Evolutionary conservation across 2,888 invertebrate species (phyloP).

Genomic region (Macaria notata): DNA sequence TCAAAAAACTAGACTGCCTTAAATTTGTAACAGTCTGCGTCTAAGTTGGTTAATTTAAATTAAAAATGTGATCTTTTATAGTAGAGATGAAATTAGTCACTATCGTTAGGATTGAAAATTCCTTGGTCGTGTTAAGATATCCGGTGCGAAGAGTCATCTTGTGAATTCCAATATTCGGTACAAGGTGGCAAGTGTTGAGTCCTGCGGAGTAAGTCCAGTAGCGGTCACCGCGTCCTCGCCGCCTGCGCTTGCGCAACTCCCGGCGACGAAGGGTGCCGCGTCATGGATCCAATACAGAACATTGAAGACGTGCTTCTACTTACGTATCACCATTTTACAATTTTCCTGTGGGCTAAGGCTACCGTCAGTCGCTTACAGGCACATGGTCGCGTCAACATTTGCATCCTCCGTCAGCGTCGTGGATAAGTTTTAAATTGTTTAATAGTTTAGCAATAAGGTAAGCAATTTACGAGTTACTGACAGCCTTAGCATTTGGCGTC

Average conservation of each 20-base stretch:
- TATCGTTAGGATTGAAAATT: slow-evolving; percentile 20
- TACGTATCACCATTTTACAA: slow-evolving; percentile 60
- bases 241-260: slow-evolving; percentile 58
- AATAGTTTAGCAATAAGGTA: slow-evolving; percentile 20
- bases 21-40: neutral
- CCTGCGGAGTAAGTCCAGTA: slow-evolving; percentile 34
- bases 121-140: slow-evolving; percentile 30
- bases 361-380: slow-evolving; percentile 31
- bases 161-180: slow-evolving; percentile 35
- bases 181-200: slow-evolving; percentile 41
- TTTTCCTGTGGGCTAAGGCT: slow-evolving; percentile 62
- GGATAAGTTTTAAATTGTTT: slow-evolving; percentile 24
- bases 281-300: slow-evolving; percentile 52
- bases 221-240: slow-evolving; percentile 61
- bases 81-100: slow-evolving; percentile 7
- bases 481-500: slow-evolving; percentile 26
- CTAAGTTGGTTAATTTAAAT: slow-evolving; percentile 5
- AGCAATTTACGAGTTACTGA: slow-evolving; percentile 16
- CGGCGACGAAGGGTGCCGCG: slow-evolving; percentile 52
- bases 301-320: slow-evolving; percentile 62
- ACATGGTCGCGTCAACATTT: slow-evolving; percentile 38
- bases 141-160: slow-evolving; percentile 32
- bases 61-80: slow-evolving; percentile 6
- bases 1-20: neutral
- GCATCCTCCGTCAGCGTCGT: slow-evolving; percentile 26